Base-by-base conservation (phyloP, 2,113 vertebrate species). In the Chionis minor region DNA sequence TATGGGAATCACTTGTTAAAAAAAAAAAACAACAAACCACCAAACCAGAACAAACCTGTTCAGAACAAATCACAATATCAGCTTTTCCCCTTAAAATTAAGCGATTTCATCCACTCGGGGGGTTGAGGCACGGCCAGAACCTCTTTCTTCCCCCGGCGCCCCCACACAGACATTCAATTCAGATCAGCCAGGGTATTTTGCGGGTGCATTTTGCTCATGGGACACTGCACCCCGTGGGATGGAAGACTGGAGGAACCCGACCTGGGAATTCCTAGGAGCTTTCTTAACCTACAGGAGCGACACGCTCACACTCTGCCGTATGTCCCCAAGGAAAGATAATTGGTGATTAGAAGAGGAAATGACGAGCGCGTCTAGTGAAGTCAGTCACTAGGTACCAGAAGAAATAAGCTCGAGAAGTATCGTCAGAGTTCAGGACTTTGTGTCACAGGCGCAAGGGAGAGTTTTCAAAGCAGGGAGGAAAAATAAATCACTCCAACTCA, bases 111-210 rank as follows among this genome's bases (percentile, higher is more conserved):
- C 56, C 67, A 8, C 22, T 7, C 55, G 4, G 35, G 33, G 59
- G 58, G 12, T 0, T 2, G 18, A 79, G 88, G 52, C 38, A 42
- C 8, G 2, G 66, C 69, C 56, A 62, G 27, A 18, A 65, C 27
- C 38, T 22, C 81, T 24, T 55, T 11, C 13, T n/a, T 11, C 12
- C 44, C 71, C 15, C 12, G 0, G 1, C 44, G 12, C 2, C 58
- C 47, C 17, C 9, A 1, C 1, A 23, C 51, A 33, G 69, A 17
- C 14, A 17, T 15, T 35, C 22, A 5, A 0, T 8, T 73, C 7
- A 1, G 27, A 67, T 16, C 77, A 84, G 54, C 55, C 66, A 23
- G 58, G 70, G 3, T 6, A 12, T 40, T 92, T 9, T 35, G 18
- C 1, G 23, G 77, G 82, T 38, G 44, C 4, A 0, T 82, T 94